These are phyloP conservation scores for Eupeodes latifasciatus DNA, from an alignment of 2,888 invertebrate species.

Conservation along the genomic window DNA sequence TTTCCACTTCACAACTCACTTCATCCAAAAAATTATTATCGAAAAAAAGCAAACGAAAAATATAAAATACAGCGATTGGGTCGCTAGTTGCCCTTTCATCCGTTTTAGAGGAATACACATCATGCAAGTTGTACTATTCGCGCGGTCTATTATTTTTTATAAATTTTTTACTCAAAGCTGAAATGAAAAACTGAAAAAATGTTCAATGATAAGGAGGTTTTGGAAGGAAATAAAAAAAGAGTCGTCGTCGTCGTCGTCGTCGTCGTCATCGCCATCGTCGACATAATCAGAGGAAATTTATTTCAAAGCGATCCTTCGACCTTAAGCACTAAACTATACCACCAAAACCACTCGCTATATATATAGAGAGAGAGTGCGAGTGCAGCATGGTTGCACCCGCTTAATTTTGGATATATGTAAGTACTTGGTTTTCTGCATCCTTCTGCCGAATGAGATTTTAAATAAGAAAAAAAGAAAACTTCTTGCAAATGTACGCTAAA, in stretches of 20 bases:
- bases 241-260: neutral
- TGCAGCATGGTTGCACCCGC: constrained; percentile 6
- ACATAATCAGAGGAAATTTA: neutral
- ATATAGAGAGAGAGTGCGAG: too few relatives aligned
- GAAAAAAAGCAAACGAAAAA: neutral
- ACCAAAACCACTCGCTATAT: neutral
- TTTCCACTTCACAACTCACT: constrained; percentile 58
- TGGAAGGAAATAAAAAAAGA: neutral
- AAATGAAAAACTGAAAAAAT: constrained; percentile 5
- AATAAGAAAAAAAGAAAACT: constrained; percentile 21
- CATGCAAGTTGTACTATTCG: constrained; percentile 30
- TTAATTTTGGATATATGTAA: constrained; percentile 2
- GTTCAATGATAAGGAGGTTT: constrained; percentile 10
- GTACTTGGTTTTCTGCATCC: constrained; percentile 21
- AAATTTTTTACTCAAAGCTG: constrained; percentile 42
- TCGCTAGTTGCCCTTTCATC: constrained; percentile 64
- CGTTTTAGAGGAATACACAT: constrained; percentile 40
- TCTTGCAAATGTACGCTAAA: constrained; percentile 36
- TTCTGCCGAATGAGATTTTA: neutral
- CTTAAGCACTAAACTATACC: neutral
- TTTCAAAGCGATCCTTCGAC: constrained; percentile 12
- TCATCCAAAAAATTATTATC: neutral
- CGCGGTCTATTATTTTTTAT: constrained; percentile 43
- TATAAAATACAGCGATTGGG: constrained; percentile 46
- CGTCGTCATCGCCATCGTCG: neutral